phyloP scores from a whole-genome alignment of 2,888 invertebrate genomes.

The Oligia strigilis region DNA sequence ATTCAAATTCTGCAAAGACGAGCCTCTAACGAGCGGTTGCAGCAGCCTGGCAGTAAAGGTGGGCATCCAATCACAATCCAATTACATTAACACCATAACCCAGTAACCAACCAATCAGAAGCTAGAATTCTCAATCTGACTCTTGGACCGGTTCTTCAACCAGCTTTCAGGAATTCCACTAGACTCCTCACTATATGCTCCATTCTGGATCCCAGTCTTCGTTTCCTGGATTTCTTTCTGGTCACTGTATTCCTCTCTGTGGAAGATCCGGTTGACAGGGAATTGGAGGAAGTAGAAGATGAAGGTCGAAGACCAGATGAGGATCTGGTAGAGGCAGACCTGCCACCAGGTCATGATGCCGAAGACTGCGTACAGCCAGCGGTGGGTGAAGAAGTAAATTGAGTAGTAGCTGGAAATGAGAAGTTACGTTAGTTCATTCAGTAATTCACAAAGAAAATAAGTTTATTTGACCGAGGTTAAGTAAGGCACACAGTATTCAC shows the following conservation, averaged over 20 bases:
- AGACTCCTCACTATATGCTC: slow-evolving; percentile 16
- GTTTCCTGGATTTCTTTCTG: slow-evolving; percentile 40
- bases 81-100: background rate
- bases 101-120: slow-evolving; percentile 67
- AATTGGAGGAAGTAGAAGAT: slow-evolving; percentile 83
- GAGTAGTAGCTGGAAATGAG: slow-evolving; percentile 83
- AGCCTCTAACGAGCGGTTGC: background rate
- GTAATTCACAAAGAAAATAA: no score
- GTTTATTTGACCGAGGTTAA: no score
- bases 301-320: slow-evolving; percentile 80
- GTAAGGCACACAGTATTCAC: no score
- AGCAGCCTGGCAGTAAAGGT: background rate
- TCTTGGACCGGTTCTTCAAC: slow-evolving; percentile 72
- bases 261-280: slow-evolving; percentile 83
- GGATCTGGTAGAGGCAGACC: slow-evolving; percentile 81
- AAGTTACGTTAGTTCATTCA: background rate
- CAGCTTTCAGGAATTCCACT: slow-evolving; percentile 23
- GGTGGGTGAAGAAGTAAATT: slow-evolving; percentile 84
- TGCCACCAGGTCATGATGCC: slow-evolving; percentile 89
- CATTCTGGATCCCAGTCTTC: slow-evolving; percentile 41
- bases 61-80: slow-evolving; percentile 7
- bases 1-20: background rate
- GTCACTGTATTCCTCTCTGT: slow-evolving; percentile 65
- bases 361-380: slow-evolving; percentile 90
- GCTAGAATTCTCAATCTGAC: slow-evolving; percentile 78